phyloP scores from a whole-genome alignment of 2,888 invertebrate genomes.

The Crocallis elinguaria region DNA sequence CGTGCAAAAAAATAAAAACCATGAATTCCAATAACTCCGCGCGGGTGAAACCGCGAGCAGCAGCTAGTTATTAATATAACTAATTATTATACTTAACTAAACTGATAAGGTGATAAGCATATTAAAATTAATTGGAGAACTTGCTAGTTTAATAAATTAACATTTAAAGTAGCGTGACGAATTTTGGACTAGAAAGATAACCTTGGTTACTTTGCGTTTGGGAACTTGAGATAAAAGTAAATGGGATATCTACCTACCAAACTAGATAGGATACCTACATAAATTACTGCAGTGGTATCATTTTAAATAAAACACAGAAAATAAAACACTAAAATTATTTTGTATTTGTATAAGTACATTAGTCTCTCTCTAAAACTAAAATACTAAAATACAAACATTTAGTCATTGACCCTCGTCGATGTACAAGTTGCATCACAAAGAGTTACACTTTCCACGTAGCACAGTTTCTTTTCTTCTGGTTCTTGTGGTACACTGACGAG shows the following conservation, averaged over 20 bases:
- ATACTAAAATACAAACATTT: not conserved
- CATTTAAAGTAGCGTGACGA: not conserved
- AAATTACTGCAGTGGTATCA: not conserved
- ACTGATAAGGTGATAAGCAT: too few species aligned
- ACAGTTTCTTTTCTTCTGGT: slow-evolving; percentile 20
- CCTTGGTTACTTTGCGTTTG: slow-evolving; percentile 2
- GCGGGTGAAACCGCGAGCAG: too few species aligned
- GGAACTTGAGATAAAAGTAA: not conserved
- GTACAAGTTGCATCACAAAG: not conserved
- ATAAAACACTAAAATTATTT: not conserved
- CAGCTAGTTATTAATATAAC: too few species aligned
- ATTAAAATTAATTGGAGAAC: too few species aligned
- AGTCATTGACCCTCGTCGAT: not conserved
- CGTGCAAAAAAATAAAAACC: too few species aligned
- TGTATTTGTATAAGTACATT: not conserved
- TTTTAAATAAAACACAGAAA: not conserved
- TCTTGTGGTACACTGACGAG: not conserved
- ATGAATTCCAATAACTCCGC: too few species aligned
- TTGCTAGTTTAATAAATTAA: too few species aligned
- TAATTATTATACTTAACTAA: too few species aligned
- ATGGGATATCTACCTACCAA: too few species aligned
- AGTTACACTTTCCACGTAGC: slow-evolving; percentile 12
- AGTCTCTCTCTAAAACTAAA: not conserved
- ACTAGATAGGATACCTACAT: too few species aligned
- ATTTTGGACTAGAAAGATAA: slow-evolving; percentile 1